These are phyloP conservation scores for Serrognathus titanus DNA, from an alignment of 2,888 invertebrate genomes.

Conservation along the genomic window DNA sequence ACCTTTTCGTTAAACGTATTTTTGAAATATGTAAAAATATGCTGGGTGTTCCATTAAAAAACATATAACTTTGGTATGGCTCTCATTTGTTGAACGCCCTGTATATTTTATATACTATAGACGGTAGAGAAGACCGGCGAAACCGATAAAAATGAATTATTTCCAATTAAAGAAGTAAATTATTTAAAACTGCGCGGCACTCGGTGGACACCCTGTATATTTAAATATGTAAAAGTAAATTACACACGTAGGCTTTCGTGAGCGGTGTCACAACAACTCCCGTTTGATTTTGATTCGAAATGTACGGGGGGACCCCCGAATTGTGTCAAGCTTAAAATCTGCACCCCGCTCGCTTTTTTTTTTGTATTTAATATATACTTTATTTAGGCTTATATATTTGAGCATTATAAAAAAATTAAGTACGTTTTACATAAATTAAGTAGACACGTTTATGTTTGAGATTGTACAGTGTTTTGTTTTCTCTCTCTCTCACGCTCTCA, in stretches of 20 bases:
- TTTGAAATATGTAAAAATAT: no score
- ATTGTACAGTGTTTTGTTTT: slow-evolving; percentile 4
- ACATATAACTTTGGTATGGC: no score
- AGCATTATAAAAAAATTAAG: slow-evolving; percentile 40
- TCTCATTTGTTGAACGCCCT: no score
- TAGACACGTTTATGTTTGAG: background rate
- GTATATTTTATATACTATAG: no score
- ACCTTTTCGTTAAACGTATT: no score
- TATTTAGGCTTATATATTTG: slow-evolving; percentile 35
- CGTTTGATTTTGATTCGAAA: background rate
- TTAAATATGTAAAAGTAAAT: slow-evolving; percentile 9
- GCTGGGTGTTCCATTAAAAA: no score
- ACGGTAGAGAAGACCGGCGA: no score
- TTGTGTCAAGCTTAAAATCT: background rate
- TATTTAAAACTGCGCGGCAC: no score
- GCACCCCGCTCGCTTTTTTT: slow-evolving; percentile 1
- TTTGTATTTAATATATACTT: slow-evolving; percentile 16
- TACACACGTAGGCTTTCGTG: background rate
- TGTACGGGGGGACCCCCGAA: background rate
- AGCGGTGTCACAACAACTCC: background rate
- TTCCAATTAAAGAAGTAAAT: no score
- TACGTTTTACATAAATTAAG: slow-evolving; percentile 26
- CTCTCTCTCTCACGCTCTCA: background rate
- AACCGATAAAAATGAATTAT: no score
- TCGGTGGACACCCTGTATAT: no score